Percentiles rank a stretch among this genome's conserved stretches.
phyloP scores from a whole-genome alignment of 1,140 invertebrate genomes.

The Archivesica marissinica region DNA sequence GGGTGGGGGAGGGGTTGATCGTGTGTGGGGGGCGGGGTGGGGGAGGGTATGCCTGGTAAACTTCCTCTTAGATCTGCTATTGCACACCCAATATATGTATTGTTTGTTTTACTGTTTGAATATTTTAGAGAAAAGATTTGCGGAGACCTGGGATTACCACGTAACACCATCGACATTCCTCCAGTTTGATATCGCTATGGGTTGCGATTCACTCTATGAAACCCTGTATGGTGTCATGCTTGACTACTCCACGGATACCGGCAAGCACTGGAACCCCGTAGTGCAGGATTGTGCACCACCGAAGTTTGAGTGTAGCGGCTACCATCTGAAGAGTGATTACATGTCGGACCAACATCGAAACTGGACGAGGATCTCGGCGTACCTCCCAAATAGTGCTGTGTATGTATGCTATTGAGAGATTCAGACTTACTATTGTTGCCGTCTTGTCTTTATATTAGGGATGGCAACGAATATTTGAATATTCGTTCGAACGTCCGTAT shows the following conservation, averaged over 20 bases:
- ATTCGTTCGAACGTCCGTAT: too few species aligned
- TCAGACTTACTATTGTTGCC: neutral
- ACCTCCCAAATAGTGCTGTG: conserved; percentile 82
- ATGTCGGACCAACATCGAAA: conserved; percentile 81
- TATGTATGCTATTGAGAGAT: conserved; percentile 68
- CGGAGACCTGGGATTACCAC: conserved; percentile 85
- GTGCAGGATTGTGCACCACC: conserved; percentile 83
- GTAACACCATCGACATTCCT: conserved; percentile 83
- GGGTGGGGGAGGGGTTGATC: too few species aligned
- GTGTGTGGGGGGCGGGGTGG: too few species aligned
- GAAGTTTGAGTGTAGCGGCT: conserved; percentile 82
- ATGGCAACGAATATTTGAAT: too few species aligned
- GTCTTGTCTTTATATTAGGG: neutral
- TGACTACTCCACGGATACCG: conserved; percentile 84
- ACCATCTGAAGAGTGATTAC: conserved; percentile 82
- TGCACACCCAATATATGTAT: too few species aligned
- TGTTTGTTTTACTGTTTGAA: too few species aligned
- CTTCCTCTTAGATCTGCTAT: too few species aligned
- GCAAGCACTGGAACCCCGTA: conserved; percentile 83
- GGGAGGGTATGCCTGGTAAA: too few species aligned
- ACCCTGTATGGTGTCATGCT: conserved; percentile 79
- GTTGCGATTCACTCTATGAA: conserved; percentile 79
- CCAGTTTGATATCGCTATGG: conserved; percentile 84
- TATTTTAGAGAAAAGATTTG: conserved; percentile 80
- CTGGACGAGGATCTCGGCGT: conserved; percentile 83